Conservation (phyloP, 1,140 invertebrate genomes). For the Drosophila nebulosa region DNA sequence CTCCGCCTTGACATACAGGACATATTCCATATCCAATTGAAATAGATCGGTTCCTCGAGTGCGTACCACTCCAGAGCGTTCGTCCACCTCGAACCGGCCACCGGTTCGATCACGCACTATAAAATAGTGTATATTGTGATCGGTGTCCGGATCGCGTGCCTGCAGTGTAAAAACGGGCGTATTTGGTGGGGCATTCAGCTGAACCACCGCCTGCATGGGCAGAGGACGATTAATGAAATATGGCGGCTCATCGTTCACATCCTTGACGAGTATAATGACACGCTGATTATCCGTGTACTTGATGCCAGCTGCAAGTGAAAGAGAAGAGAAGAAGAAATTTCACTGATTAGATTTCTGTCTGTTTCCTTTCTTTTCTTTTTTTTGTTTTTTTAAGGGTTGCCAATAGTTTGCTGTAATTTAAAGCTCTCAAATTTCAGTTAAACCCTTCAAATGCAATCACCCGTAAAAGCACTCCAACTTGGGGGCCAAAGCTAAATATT, state of each 20-base stretch:
- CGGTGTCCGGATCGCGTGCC: slow-evolving; percentile 96
- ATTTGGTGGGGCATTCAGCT: slow-evolving; percentile 95
- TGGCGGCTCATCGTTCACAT: slow-evolving; percentile 97
- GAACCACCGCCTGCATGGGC: slow-evolving; percentile 97
- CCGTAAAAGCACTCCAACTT: slow-evolving; percentile 58
- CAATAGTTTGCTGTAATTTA: slow-evolving; percentile 41
- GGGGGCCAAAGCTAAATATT: slow-evolving; percentile 1
- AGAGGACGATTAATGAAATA: slow-evolving; percentile 97
- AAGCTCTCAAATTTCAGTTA: slow-evolving; percentile 62
- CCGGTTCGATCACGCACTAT: slow-evolving; percentile 94
- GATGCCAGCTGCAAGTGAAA: slow-evolving; percentile 68
- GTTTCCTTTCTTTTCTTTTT: no score
- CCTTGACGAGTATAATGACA: slow-evolving; percentile 96
- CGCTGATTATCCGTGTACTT: slow-evolving; percentile 94
- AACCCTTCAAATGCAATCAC: slow-evolving; percentile 77
- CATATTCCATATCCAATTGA: slow-evolving; percentile 97
- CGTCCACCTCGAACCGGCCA: slow-evolving; percentile 92
- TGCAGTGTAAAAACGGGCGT: slow-evolving; percentile 97
- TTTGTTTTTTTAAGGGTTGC: neutral
- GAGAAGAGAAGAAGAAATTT: slow-evolving; percentile 5
- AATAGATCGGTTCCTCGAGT: slow-evolving; percentile 95
- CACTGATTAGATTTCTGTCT: slow-evolving; percentile 22
- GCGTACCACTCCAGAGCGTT: slow-evolving; percentile 95
- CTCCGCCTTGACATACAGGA: slow-evolving; percentile 96
- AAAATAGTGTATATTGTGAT: slow-evolving; percentile 97